Conservation (phyloP, 1,140 invertebrate species). For the Sinella curviseta region DNA sequence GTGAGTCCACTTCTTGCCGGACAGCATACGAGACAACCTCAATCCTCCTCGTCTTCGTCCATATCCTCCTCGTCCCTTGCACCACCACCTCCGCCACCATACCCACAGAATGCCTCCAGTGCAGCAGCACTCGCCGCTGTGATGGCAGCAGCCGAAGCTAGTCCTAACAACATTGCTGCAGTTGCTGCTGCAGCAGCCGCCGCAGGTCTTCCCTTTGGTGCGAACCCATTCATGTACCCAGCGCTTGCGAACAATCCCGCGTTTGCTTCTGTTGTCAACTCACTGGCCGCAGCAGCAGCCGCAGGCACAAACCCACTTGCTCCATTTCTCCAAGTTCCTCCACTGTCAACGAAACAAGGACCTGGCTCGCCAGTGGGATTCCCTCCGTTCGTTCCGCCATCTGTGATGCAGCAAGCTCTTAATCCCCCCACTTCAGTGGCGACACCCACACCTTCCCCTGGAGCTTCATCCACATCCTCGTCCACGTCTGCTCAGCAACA, state of each 20-base stretch:
- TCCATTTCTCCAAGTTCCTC: conserved; percentile 22
- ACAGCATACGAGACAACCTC: conserved; percentile 35
- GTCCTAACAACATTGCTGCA: background rate
- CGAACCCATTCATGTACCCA: conserved; percentile 23
- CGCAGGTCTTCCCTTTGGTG: background rate
- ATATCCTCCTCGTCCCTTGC: conserved; percentile 22
- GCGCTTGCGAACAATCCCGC: conserved; percentile 32
- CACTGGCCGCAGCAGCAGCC: conserved; percentile 20
- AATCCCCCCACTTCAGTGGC: no score
- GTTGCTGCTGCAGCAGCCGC: background rate
- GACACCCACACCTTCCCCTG: background rate
- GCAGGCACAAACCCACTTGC: background rate
- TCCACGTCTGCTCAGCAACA: conserved; percentile 30
- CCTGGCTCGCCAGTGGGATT: background rate
- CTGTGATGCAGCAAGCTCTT: conserved; percentile 23
- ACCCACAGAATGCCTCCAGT: background rate
- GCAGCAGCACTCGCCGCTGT: background rate
- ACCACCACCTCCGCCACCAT: conserved; percentile 35
- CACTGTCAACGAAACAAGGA: background rate
- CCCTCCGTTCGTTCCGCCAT: conserved; percentile 28
- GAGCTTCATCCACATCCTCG: background rate
- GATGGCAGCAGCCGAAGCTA: background rate
- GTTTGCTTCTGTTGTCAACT: conserved; percentile 31
- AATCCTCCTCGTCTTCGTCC: conserved; percentile 19
- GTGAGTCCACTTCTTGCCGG: conserved; percentile 33